Conservation (phyloP, 2,113 vertebrate species). For the Myiopsitta monachus region DNA sequence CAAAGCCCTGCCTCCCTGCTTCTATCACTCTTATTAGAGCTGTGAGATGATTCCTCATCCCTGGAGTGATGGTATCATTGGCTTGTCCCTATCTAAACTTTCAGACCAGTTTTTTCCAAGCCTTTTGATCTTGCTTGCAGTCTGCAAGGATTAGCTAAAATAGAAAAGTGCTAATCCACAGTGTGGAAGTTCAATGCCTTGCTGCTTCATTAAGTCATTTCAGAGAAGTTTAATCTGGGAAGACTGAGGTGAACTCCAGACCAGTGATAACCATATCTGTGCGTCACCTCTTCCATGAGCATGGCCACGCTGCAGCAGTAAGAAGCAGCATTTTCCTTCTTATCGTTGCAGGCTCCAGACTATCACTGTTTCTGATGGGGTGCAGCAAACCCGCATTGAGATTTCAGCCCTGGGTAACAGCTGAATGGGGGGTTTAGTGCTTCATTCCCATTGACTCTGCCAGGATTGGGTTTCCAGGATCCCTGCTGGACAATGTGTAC, state of each 20-base stretch:
- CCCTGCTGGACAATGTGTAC: not conserved
- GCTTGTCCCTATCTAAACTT: not conserved
- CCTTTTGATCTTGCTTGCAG: not conserved
- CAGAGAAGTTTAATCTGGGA: not conserved
- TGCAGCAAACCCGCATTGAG: not conserved
- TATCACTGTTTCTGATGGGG: not conserved
- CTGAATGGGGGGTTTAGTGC: not conserved
- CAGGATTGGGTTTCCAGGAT: not conserved
- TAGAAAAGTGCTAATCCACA: not conserved
- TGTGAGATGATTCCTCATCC: not conserved
- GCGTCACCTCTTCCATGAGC: not conserved
- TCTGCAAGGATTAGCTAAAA: not conserved
- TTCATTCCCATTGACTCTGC: not conserved
- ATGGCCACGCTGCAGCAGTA: not conserved
- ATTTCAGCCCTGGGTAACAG: not conserved
- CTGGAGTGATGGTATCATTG: fast-evolving
- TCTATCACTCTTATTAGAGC: not conserved
- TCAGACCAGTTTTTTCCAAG: fast-evolving
- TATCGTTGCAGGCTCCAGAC: not conserved
- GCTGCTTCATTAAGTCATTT: not conserved
- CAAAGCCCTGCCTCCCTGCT: not conserved
- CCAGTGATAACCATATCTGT: not conserved
- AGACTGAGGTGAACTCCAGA: not conserved
- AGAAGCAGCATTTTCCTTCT: not conserved
- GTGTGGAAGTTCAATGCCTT: not conserved